These are phyloP conservation scores for Scaptomyza flava DNA, from an alignment of 2,888 invertebrate genomes.

Conservation along the genomic window DNA sequence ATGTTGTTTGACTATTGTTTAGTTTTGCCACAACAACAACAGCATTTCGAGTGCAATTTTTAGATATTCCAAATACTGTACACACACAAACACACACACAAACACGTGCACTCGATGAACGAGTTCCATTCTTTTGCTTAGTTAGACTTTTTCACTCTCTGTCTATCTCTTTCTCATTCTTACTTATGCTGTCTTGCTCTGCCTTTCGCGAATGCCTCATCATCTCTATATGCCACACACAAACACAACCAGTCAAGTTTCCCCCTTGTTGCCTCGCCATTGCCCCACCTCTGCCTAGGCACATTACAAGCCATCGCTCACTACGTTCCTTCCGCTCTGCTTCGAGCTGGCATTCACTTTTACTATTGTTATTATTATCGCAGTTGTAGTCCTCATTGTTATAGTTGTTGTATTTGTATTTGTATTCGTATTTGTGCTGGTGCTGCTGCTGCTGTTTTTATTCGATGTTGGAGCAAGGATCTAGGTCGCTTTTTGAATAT, in stretches of 20 bases:
- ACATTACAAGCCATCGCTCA: slow-evolving; percentile 58
- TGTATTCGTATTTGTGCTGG: slow-evolving; percentile 48
- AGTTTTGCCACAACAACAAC: slow-evolving; percentile 11
- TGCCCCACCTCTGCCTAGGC: background rate
- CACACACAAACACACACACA: slow-evolving; percentile 3
- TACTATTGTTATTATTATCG: slow-evolving; percentile 75
- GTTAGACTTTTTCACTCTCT: slow-evolving; percentile 11
- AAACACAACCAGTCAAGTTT: slow-evolving; percentile 32
- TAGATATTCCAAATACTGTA: slow-evolving; percentile 45
- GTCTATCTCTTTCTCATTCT: background rate
- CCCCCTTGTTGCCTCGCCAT: background rate
- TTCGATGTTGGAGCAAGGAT: slow-evolving; percentile 66
- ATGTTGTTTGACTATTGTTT: slow-evolving; percentile 42
- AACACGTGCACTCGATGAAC: background rate
- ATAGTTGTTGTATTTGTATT: slow-evolving; percentile 31
- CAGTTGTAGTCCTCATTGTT: slow-evolving; percentile 63
- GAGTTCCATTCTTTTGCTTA: slow-evolving; percentile 18
- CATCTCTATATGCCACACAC: slow-evolving; percentile 18
- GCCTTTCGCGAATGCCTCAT: slow-evolving; percentile 35
- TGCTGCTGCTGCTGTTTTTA: slow-evolving; percentile 44
- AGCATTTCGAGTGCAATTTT: slow-evolving; percentile 54
- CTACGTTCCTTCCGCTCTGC: slow-evolving; percentile 61
- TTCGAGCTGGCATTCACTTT: slow-evolving; percentile 66
- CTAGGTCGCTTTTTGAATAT: slow-evolving; percentile 78
- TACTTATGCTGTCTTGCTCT: slow-evolving; percentile 6